A percentile compares a stretch with the other conserved stretches of the same genome.
phyloP scores from a whole-genome alignment of 2,797 vertebrate genomes.

The Pseudochirops corinnae region DNA sequence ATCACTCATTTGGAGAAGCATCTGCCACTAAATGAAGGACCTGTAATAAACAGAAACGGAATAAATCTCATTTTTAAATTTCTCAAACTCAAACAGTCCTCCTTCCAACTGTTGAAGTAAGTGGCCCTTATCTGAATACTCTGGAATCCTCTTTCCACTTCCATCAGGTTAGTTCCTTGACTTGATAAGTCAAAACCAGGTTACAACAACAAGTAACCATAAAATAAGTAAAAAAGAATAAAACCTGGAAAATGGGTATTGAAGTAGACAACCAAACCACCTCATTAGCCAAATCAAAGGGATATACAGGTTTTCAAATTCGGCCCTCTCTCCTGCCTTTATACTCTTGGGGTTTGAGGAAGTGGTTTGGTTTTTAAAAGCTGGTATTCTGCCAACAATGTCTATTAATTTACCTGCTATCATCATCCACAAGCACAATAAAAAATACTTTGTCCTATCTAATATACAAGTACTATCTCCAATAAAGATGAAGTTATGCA shows the following conservation, averaged over 20 bases:
- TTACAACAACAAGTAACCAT: background rate
- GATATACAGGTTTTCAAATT: too few relatives aligned
- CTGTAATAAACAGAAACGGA: background rate
- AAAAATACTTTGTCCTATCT: background rate
- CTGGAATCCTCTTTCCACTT: background rate
- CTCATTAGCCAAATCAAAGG: background rate
- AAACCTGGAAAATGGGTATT: background rate
- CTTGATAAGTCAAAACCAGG: too few relatives aligned
- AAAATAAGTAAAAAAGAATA: background rate
- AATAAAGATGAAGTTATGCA: background rate
- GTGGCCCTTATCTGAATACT: background rate
- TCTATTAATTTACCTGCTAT: background rate
- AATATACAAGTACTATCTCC: background rate
- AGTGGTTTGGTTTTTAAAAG: background rate
- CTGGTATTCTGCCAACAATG: background rate
- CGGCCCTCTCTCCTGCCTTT: background rate
- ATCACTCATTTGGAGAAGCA: background rate
- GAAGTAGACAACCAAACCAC: background rate
- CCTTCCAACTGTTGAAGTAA: background rate
- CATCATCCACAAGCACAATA: background rate
- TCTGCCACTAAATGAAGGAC: background rate
- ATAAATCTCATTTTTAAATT: background rate
- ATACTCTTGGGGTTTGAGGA: background rate
- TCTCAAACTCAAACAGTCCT: background rate
- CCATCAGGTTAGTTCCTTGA: background rate